phyloP scores from a whole-genome alignment of 2,797 vertebrate species.

The Enoplosus armatus region DNA sequence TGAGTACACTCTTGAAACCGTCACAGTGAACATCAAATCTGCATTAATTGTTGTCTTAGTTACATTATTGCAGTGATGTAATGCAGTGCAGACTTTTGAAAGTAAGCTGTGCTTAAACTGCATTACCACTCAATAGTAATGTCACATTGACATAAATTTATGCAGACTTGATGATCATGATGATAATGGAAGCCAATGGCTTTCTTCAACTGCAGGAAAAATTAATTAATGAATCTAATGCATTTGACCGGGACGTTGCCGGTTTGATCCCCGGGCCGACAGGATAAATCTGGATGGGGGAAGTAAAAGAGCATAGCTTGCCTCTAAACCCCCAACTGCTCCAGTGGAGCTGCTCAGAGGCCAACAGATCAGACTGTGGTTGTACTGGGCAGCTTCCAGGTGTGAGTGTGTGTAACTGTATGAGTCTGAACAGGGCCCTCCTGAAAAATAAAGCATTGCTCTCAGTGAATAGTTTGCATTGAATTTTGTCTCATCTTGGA shows the following conservation, averaged over 20 bases:
- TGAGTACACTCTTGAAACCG: background rate
- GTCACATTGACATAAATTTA: constrained; percentile 12
- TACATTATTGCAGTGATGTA: constrained; percentile 11
- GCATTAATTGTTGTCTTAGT: background rate
- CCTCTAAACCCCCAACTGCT: background rate
- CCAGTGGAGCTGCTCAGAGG: background rate
- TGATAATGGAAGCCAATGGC: constrained; percentile 28
- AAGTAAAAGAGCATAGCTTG: background rate
- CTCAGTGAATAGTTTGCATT: background rate
- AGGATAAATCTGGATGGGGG: background rate
- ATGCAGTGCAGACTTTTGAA: constrained; percentile 22
- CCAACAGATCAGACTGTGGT: constrained; percentile 17
- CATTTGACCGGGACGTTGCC: constrained; percentile 6
- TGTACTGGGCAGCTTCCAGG: background rate
- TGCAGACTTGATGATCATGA: constrained; percentile 18
- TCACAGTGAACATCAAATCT: constrained; percentile 13
- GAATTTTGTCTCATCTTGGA: background rate
- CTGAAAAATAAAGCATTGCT: background rate
- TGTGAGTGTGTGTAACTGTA: background rate
- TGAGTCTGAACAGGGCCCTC: background rate
- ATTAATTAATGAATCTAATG: constrained; percentile 20
- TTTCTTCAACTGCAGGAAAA: constrained; percentile 6
- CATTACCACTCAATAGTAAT: constrained; percentile 15
- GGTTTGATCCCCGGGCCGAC: background rate
- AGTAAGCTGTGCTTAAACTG: constrained; percentile 2